These are phyloP conservation scores for Folsomia manolachei DNA, from an alignment of 2,888 invertebrate species.

Conservation along the genomic window DNA sequence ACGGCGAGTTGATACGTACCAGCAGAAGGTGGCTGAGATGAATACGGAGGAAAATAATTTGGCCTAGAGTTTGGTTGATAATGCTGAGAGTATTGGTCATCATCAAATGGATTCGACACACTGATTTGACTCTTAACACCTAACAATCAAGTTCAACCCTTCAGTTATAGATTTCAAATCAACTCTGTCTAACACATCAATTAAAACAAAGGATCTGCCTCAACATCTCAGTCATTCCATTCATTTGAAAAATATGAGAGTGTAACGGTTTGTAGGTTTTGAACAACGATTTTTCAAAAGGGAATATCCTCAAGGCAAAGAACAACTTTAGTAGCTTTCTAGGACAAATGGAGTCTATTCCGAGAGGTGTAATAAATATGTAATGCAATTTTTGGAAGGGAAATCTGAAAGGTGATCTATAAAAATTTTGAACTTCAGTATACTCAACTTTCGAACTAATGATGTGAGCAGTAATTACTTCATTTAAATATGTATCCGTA, in stretches of 20 bases:
- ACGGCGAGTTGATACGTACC: constrained; percentile 26
- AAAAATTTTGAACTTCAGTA: no score
- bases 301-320: background rate
- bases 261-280: background rate
- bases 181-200: background rate
- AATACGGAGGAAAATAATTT: constrained; percentile 40
- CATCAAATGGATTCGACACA: constrained; percentile 84
- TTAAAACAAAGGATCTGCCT: background rate
- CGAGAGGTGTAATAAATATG: background rate
- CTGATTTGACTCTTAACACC: constrained; percentile 71
- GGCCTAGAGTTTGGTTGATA: constrained; percentile 46
- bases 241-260: background rate
- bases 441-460: no score
- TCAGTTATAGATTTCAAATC: background rate
- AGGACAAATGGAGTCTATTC: no score
- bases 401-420: no score
- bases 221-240: background rate
- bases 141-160: constrained; percentile 25
- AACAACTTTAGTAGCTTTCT: background rate
- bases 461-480: background rate
- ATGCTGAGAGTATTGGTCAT: constrained; percentile 59
- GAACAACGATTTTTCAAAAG: background rate
- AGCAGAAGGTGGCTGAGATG: constrained; percentile 39
- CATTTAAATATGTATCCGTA: background rate
- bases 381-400: no score